These are phyloP conservation scores for Habroteleia sp. DNA, from an alignment of 2,888 invertebrate species.

Conservation along the genomic window DNA sequence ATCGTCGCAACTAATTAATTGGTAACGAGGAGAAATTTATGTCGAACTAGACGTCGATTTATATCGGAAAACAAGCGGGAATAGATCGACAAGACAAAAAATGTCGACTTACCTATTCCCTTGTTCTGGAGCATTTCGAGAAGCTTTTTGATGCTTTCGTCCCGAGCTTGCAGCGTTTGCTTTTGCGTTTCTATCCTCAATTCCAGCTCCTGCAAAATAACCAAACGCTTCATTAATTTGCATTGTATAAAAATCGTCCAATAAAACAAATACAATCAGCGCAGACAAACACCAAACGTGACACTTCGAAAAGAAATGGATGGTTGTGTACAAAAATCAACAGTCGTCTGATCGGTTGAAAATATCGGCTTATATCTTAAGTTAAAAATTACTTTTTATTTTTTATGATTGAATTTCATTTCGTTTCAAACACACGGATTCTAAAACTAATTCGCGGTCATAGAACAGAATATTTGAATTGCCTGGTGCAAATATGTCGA, in stretches of 20 bases:
- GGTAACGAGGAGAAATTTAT: slow-evolving; percentile 46
- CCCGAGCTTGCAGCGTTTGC: slow-evolving; percentile 96
- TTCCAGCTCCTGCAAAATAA: slow-evolving; percentile 90
- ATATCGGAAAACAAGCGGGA: not conserved
- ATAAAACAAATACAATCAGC: slow-evolving; percentile 19
- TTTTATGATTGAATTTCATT: not conserved
- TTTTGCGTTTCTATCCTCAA: slow-evolving; percentile 98
- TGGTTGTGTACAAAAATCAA: slow-evolving; percentile 43
- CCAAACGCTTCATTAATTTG: slow-evolving; percentile 31
- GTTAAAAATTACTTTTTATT: too few relatives aligned
- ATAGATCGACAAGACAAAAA: slow-evolving; percentile 19
- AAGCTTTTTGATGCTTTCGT: slow-evolving; percentile 99
- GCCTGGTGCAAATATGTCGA: slow-evolving; percentile 1
- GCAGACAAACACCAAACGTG: slow-evolving; percentile 44
- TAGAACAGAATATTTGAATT: slow-evolving; percentile 10
- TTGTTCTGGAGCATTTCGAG: slow-evolving; percentile 99
- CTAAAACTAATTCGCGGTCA: slow-evolving; percentile 1
- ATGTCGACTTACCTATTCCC: slow-evolving; percentile 91
- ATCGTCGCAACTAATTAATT: slow-evolving; percentile 19
- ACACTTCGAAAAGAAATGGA: slow-evolving; percentile 49
- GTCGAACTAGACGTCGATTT: slow-evolving; percentile 2
- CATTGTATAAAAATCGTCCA: slow-evolving; percentile 1
- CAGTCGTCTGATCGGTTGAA: not conserved
- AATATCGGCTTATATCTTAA: not conserved
- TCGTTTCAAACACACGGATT: not conserved